Base-by-base conservation (phyloP, 1,140 invertebrate genomes). In the Acromyrmex charruanus region DNA sequence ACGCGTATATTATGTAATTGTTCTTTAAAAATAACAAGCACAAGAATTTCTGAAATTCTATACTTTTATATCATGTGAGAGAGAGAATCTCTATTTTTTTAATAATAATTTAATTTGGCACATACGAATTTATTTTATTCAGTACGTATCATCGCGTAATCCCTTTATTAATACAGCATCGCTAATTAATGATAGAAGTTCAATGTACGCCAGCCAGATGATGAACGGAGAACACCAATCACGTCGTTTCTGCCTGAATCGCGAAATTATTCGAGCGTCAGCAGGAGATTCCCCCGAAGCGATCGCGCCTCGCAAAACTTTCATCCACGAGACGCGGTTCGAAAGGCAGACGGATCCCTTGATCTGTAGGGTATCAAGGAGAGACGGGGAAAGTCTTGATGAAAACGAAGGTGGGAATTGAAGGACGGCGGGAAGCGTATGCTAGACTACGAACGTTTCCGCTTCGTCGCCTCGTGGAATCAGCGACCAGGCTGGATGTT, bases 401-500 rank as follows among this genome's bases (percentile, higher is more conserved):
- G 65, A 74, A 84, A 84, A 74, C 84, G 69, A 53, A 69, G 86
- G 88, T 77, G 58, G 85, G 59, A 68, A 58, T 53, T 68, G 77
- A 81, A 59, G 85, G 51, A 59, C 49, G 85, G 31, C 12, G 71
- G 18, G 51, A n/a, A 80, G 61, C 59, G 49, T 39, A 80, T 53
- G 68, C 35, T 31, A 28, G 74, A 16, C 49, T 59, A 66, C 39
- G 87, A 63, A 86, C 68, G 71, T 87, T 91, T 90, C 69, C 85
- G 89, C 77, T 88, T 88, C 90, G 90, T 85, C 90, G 90, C 89
- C 75, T 87, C 85, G 77, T 31, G 25, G 68, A 90, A 88, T 90
- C 89, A 88, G 82, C 82, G 84, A 80, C 74, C 77, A 65, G 77
- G 71, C 2, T 71, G 77, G 69, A 89, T 89, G 85, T 91, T 91